Conservation (phyloP, 2,888 invertebrate species). For the Drosophila monieri region DNA sequence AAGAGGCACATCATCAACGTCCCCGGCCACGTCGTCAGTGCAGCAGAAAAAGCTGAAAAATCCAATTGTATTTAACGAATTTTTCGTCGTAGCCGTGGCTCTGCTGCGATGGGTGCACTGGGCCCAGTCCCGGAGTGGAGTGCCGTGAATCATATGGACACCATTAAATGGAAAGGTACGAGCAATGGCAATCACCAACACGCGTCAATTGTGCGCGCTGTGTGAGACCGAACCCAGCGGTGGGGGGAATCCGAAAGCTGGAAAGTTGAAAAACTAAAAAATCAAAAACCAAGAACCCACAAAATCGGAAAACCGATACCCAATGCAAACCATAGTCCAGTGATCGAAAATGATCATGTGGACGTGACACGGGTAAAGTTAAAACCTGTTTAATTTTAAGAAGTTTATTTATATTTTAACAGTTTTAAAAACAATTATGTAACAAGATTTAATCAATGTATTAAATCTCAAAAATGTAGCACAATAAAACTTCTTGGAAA, state of each 20-base stretch:
- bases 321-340: conserved; percentile 2
- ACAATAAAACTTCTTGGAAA: too few relatives aligned
- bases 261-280: conserved; percentile 17
- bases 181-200: conserved; percentile 73
- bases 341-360: conserved; percentile 32
- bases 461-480: too few relatives aligned
- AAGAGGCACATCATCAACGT: conserved; percentile 69
- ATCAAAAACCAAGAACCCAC: conserved; percentile 37
- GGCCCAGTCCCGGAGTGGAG: conserved; percentile 23
- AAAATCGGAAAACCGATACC: conserved; percentile 38
- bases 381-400: too few relatives aligned
- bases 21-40: conserved; percentile 65
- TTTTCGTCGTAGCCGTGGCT: conserved; percentile 59
- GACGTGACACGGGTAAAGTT: conserved; percentile 26
- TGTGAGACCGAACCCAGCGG: conserved; percentile 70
- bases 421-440: too few relatives aligned
- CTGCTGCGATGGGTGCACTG: conserved; percentile 57
- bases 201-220: conserved; percentile 76
- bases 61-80: conserved; percentile 81
- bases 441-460: too few relatives aligned
- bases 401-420: too few relatives aligned
- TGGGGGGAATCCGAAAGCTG: conserved; percentile 13
- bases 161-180: conserved; percentile 75
- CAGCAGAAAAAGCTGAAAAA: conserved; percentile 65
- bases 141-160: conserved; percentile 81